Base-by-base conservation (phyloP, 1,140 invertebrate genomes). In the Caerostris extrusa region DNA sequence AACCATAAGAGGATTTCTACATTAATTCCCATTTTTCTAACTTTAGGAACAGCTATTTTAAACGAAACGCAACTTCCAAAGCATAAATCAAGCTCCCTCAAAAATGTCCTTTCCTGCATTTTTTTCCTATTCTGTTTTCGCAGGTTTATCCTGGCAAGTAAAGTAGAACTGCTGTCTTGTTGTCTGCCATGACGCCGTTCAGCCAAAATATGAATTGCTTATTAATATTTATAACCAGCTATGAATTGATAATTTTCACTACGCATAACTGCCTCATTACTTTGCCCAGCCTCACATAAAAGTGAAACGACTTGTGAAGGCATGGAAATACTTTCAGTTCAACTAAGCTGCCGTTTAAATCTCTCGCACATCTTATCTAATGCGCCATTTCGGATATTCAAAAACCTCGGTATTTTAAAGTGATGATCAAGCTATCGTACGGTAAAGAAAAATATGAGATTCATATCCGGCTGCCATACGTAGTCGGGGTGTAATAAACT, bases 221-320 rank as follows among this genome's bases (percentile, higher is more conserved):
- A 85, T 92, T 92, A 92, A 92, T 92, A 92, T 92, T 92, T 92
- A 92, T 92, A 85, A 56, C 81, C 60, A 64, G 82, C 60, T 85
- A 92, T 92, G 90, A 83, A 92, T 92, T 67, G 81, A 92, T 92
- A 81, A 92, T 92, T 81, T 85, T 85, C 56, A 64, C 57, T 67
- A n/a, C 90, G 77, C 81, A 67, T 92, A 85, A 92, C 90, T 92
- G 81, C 77, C 82, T 92, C 90, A 92, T 92, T 92, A 92, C 90
- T 92, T 85, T 92, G 81, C 58, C 55, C 82, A 61, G 50, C 50
- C 77, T 69, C 69, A 69, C 90, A 91, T 81, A 91, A 91, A 91
- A 91, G 53, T 81, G 3, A 34, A 81, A 82, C 56, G 58, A 91
- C 58, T 91, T 60, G 55, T n/a, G 57, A 61, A 69, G 69, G 90